Evolutionary conservation across 2,888 invertebrate genomes (phyloP).

Genomic region (Amphipyra tragopoginis): DNA sequence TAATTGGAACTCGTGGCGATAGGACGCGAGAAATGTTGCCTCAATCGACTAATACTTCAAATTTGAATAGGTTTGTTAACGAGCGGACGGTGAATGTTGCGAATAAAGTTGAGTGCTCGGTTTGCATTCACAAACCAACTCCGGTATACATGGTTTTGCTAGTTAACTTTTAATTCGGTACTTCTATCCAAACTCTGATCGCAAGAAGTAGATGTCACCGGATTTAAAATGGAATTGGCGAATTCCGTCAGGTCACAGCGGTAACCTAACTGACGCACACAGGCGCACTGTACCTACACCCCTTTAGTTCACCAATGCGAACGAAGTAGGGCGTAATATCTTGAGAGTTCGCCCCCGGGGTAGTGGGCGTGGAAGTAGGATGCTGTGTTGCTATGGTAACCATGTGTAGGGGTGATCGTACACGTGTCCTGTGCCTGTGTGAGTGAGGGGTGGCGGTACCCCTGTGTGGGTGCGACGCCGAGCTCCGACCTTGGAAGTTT

Average conservation of each 20-base stretch:
- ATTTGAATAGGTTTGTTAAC: slow-evolving; percentile 88
- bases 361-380: slow-evolving; percentile 90
- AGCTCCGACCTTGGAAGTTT: slow-evolving; percentile 84
- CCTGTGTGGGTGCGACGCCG: slow-evolving; percentile 66
- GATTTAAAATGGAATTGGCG: slow-evolving; percentile 71
- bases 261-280: slow-evolving; percentile 80
- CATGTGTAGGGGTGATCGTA: slow-evolving; percentile 83
- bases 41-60: slow-evolving; percentile 89
- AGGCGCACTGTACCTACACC: slow-evolving; percentile 79
- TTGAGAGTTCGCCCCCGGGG: slow-evolving; percentile 89
- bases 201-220: slow-evolving; percentile 60
- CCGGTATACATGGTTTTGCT: slow-evolving; percentile 53
- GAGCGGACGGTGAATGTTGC: slow-evolving; percentile 86
- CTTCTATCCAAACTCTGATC: slow-evolving; percentile 60
- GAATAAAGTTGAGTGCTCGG: slow-evolving; percentile 75
- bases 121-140: slow-evolving; percentile 71
- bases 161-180: slow-evolving; percentile 64
- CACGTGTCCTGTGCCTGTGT: slow-evolving; percentile 75
- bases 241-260: slow-evolving; percentile 70
- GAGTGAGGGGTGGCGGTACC: slow-evolving; percentile 70
- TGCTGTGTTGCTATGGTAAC: slow-evolving; percentile 91
- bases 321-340: slow-evolving; percentile 89
- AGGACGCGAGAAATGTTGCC: slow-evolving; percentile 87
- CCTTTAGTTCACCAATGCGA: slow-evolving; percentile 88
- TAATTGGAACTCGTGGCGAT: slow-evolving; percentile 88